Conservation (phyloP, 2,888 invertebrate genomes). For the Xanthia icteritia region DNA sequence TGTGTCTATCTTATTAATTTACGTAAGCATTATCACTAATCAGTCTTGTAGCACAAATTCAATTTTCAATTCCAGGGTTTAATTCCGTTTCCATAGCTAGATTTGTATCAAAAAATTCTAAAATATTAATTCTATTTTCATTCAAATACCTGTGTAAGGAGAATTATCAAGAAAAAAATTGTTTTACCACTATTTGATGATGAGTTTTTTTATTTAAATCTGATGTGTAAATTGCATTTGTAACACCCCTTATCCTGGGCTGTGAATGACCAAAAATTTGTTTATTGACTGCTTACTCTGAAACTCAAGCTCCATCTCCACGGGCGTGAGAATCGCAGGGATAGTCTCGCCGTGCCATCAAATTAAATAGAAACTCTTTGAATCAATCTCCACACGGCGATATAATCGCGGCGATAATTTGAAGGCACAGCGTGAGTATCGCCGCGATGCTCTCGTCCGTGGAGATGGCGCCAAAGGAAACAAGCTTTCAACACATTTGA, state of each 20-base stretch:
- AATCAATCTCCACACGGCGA: too few relatives aligned
- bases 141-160: neutral
- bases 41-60: neutral
- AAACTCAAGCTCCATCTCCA: too few relatives aligned
- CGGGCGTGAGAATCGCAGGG: too few relatives aligned
- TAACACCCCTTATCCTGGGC: neutral
- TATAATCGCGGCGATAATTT: too few relatives aligned
- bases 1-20: constrained; percentile 8
- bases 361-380: too few relatives aligned
- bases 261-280: constrained; percentile 17
- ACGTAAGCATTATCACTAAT: neutral
- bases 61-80: neutral
- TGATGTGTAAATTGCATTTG: neutral
- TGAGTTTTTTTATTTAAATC: neutral
- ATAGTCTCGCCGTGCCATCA: too few relatives aligned
- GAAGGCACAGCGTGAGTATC: too few relatives aligned
- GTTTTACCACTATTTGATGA: neutral
- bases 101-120: neutral
- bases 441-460: too few relatives aligned
- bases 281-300: constrained; percentile 7
- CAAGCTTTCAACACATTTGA: constrained; percentile 20
- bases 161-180: neutral
- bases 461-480: too few relatives aligned
- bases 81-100: neutral
- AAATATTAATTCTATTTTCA: constrained; percentile 2